phyloP scores from a whole-genome alignment of 1,140 invertebrate genomes.

The Achatina immaculata region DNA sequence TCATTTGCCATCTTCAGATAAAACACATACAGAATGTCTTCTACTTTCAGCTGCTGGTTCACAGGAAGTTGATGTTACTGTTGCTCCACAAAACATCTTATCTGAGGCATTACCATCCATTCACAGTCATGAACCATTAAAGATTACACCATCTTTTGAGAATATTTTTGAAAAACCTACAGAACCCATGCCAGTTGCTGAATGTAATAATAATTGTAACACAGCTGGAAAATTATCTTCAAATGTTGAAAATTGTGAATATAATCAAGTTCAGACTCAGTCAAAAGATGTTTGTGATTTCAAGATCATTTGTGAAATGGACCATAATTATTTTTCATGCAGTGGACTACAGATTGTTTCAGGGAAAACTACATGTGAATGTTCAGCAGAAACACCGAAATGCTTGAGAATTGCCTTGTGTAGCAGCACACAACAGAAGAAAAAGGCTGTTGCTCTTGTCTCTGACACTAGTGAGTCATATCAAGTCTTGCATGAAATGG shows the following conservation, averaged over 20 bases:
- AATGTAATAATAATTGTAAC: neutral
- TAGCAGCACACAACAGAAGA: neutral
- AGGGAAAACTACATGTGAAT: neutral
- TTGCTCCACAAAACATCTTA: too few species aligned
- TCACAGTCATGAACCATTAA: too few species aligned
- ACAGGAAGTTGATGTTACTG: neutral
- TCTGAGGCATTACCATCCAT: too few species aligned
- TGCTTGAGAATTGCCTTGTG: neutral
- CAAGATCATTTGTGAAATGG: neutral
- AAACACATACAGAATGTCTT: neutral
- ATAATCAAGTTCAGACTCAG: neutral
- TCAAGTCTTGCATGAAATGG: too few species aligned
- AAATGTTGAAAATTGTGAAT: neutral
- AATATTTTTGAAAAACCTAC: neutral
- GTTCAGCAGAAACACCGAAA: neutral
- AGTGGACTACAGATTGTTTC: neutral
- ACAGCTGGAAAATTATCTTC: neutral
- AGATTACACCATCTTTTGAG: neutral
- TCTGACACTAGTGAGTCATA: too few species aligned
- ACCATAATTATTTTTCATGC: constrained; percentile 2
- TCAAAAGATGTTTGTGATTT: neutral
- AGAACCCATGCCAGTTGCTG: neutral
- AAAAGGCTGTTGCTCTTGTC: neutral
- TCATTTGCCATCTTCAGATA: neutral
- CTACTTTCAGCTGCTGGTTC: neutral